Conservation (phyloP, 2,888 invertebrate genomes). For the Phytoseiulus persimilis region DNA sequence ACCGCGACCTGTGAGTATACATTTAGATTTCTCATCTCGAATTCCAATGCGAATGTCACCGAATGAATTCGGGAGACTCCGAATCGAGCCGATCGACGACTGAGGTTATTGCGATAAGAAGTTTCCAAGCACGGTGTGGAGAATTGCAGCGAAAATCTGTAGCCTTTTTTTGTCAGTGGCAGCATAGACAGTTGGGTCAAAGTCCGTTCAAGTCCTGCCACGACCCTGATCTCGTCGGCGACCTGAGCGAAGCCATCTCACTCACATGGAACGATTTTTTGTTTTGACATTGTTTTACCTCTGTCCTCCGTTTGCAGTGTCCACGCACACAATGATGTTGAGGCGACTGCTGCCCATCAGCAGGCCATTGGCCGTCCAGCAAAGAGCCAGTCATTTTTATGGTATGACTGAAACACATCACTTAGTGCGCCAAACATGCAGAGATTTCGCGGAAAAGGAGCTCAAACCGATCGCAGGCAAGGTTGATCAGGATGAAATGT, state of each 20-base stretch:
- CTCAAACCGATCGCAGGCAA: constrained; percentile 75
- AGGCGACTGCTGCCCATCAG: neutral
- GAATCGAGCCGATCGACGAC: no score
- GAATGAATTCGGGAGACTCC: neutral
- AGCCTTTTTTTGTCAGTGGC: no score
- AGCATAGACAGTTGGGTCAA: no score
- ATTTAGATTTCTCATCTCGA: neutral
- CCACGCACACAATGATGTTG: neutral
- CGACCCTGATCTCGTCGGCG: no score
- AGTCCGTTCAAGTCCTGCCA: no score
- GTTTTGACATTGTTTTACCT: no score
- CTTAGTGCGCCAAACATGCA: constrained; percentile 78
- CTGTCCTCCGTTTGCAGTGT: no score
- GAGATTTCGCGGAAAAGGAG: constrained; percentile 84
- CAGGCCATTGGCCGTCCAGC: neutral
- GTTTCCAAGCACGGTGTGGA: no score
- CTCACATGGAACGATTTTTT: no score
- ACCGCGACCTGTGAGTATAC: neutral
- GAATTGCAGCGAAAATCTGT: no score
- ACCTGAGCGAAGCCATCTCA: no score
- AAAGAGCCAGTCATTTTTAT: constrained; percentile 6
- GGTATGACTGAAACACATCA: constrained; percentile 76
- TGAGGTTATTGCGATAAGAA: no score
- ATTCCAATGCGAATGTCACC: neutral
- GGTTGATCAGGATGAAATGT: constrained; percentile 71